A percentile compares a stretch with the other conserved stretches of the same genome.
phyloP scores from a whole-genome alignment of 1,140 invertebrate genomes.

The Drosophila equinoxialis region DNA sequence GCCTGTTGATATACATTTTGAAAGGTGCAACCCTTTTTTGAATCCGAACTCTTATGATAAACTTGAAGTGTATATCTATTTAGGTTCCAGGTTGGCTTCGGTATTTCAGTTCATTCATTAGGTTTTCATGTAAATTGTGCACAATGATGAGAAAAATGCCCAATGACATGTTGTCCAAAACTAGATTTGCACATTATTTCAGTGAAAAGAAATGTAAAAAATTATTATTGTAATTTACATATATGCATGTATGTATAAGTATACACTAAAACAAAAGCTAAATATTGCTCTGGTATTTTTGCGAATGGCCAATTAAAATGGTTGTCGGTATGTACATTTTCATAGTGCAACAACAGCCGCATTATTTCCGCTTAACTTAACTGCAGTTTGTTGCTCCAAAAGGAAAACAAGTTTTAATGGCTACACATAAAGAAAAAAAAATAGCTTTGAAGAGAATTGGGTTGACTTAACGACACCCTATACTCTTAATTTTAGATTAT shows the following conservation, averaged over 20 bases:
- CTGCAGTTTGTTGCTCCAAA: conserved; percentile 35
- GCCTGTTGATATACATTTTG: no score
- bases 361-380: conserved; percentile 66
- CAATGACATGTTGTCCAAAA: conserved; percentile 65
- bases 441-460: conserved; percentile 34
- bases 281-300: conserved; percentile 35
- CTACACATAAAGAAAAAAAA: conserved; percentile 20
- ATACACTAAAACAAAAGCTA: conserved; percentile 46
- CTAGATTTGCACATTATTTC: conserved; percentile 38
- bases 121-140: conserved; percentile 46
- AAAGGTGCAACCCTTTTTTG: no score
- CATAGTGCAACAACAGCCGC: conserved; percentile 24
- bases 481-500: no score
- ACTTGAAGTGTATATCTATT: no score
- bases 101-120: background rate
- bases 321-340: conserved; percentile 37
- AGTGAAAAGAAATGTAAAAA: conserved; percentile 43
- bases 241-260: background rate
- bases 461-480: background rate
- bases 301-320: conserved; percentile 65
- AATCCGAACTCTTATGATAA: no score
- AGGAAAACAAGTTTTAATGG: conserved; percentile 41
- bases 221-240: conserved; percentile 45
- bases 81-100: background rate
- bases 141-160: conserved; percentile 72